Evolutionary conservation across 2,888 invertebrate genomes (phyloP), one percentile per base, ranked within the genome.

Genomic region (Tetramorium bicarinatum): DNA sequence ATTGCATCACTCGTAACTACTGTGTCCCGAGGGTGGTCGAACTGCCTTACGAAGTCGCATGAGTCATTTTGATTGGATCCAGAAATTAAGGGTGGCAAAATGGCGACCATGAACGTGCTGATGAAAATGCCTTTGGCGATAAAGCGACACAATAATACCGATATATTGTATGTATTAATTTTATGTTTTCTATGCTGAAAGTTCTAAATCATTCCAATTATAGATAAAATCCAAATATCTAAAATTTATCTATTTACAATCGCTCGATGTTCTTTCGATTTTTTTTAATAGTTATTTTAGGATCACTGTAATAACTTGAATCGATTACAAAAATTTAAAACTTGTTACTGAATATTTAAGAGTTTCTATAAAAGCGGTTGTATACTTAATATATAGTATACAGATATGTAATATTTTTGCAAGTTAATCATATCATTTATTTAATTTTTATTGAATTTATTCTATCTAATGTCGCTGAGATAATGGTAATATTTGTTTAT

Each of bases 51-150:
- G 88, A 91, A 90, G 88, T 91, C 91, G 91, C 90, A 88, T 94
- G 94, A 94, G 91, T 94, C 93, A 94, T 93, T 94, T 94, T 92
- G 92, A 94, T 94, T 94, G 94, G 94, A 93, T 93, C 92, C 79
- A 89, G 88, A 91, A 92, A 93, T 93, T 92, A 92, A 92, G 92
- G 91, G 91, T 91, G 88, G 87, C 84, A 91, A 93, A 93, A 93
- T 93, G 93, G 93, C 91, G 92, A 66, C 86, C 74, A 77, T 82
- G 15, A 77, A 77, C n/a, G 77, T 54, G 41, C 13, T n/a, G 77
- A 59, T 80, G 83, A 90, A 87, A 90, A 85, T 90, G 90, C 88
- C 90, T 56, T 85, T 84, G 85, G 90, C 88, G 9, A 88, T 64
- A 59, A 80, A 67, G 75, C 56, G 49, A 62, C 62, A 71, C 75